Evolutionary conservation across 2,113 vertebrate species (phyloP), one percentile per base, ranked within the genome.

Genomic region (Anguilla rostrata): DNA sequence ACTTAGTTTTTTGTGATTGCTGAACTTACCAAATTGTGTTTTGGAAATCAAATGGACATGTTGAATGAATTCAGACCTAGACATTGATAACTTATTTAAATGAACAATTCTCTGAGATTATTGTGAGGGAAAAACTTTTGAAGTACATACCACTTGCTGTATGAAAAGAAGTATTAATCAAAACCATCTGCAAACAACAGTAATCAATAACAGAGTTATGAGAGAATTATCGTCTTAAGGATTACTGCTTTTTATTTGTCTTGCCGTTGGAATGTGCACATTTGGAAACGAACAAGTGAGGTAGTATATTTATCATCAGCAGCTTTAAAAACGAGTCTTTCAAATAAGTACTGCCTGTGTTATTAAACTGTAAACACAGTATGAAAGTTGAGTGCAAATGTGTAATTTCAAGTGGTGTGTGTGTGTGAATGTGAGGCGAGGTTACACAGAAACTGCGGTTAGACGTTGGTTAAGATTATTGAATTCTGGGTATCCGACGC

Each of bases 401-500:
- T 81, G 5, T 82, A 12, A 15, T 14, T 81, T 39, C 82, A 34
- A 26, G 34, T 81, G 80, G 80, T 18, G 39, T 57, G 82, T 43
- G 39, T 49, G 81, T 83, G 82, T 60, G 29, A 20, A 60, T 83
- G 83, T 43, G 22, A 43, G 63, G 66, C 75, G 83, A 16, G 63
- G 41, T 46, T 46, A 49, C 20, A 49, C 18, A 75, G 26, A 9
- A 34, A 75, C 71, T 75, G n/a, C 71, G 22, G 18, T 66, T 26
- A 82, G n/a, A 82, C 46, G n/a, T 49, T 83, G 49, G 82, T 83
- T 83, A 29, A 83, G n/a, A 39, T 83, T 83, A 83, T 60, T 82
- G 40, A 82, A 53, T 49, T 6, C 46, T 53, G 18, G 46, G 15
- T 82, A 49, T 49, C 26, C 43, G 46, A 0, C 26, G 41, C 40